Percentiles rank a stretch among this genome's conserved stretches.
These are phyloP conservation scores for Tokudaia muenninki DNA, from an alignment of 2,797 vertebrate species.

Conservation along the genomic window DNA sequence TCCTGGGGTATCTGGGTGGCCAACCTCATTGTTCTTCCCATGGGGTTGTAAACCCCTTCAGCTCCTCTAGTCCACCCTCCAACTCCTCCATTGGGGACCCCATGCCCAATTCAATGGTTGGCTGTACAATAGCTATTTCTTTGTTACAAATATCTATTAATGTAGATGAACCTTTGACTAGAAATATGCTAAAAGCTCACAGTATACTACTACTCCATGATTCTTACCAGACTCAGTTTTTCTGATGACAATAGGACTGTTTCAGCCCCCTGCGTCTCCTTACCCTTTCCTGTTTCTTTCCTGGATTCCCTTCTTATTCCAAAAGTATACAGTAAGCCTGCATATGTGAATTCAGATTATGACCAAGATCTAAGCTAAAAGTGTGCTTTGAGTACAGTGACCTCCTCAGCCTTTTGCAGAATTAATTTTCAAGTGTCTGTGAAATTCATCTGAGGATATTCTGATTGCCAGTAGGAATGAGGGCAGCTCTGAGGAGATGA, in stretches of 20 bases:
- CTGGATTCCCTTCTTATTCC: constrained; percentile 69
- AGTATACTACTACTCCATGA: background rate
- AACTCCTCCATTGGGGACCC: too few species aligned
- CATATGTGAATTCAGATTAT: constrained; percentile 72
- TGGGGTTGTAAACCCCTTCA: too few species aligned
- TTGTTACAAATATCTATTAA: constrained; percentile 26
- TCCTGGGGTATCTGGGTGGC: too few species aligned
- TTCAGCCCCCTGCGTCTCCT: background rate
- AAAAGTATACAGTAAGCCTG: constrained; percentile 50
- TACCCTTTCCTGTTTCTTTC: constrained; percentile 61
- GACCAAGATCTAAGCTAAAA: constrained; percentile 79
- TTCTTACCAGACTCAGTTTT: constrained; percentile 53
- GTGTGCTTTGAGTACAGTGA: constrained; percentile 77
- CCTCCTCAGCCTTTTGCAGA: constrained; percentile 79
- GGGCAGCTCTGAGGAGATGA: constrained; percentile 79
- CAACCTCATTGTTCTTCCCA: too few species aligned
- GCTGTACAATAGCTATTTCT: constrained; percentile 7
- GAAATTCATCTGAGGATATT: constrained; percentile 78
- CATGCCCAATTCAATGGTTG: too few species aligned
- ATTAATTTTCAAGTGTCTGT: constrained; percentile 84
- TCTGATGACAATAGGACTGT: background rate
- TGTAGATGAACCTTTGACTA: background rate
- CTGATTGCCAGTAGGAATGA: constrained; percentile 73
- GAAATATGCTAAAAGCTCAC: constrained; percentile 29
- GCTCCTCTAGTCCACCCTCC: too few species aligned